Percentiles rank a stretch among this genome's conserved stretches.
These are phyloP conservation scores for Campoletis raptor DNA, from an alignment of 2,888 invertebrate species.

Conservation along the genomic window DNA sequence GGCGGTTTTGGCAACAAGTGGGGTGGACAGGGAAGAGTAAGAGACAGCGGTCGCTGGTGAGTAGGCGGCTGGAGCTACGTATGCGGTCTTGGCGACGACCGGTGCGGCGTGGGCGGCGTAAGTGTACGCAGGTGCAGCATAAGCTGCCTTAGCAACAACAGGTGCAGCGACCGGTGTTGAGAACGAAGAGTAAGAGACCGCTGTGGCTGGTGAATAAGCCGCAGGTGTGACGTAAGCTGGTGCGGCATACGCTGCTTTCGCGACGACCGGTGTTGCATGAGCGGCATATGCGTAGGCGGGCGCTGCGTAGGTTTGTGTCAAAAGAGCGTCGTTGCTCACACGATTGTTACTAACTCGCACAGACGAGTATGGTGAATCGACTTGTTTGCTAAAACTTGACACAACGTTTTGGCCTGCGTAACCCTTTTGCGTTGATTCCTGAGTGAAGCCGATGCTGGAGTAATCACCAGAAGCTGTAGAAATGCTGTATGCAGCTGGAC, in stretches of 20 bases:
- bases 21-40: conserved; percentile 60
- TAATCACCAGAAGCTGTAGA: conserved; percentile 75
- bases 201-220: conserved; percentile 57
- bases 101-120: conserved; percentile 67
- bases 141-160: conserved; percentile 60
- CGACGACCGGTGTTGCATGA: conserved; percentile 42
- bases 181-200: conserved; percentile 47
- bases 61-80: conserved; percentile 49
- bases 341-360: conserved; percentile 78
- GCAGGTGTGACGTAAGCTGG: conserved; percentile 66
- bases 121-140: conserved; percentile 57
- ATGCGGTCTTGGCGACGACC: conserved; percentile 52
- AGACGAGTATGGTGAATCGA: conserved; percentile 78
- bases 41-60: conserved; percentile 54
- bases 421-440: conserved; percentile 80
- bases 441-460: conserved; percentile 76
- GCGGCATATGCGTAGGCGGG: conserved; percentile 69
- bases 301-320: conserved; percentile 66
- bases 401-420: conserved; percentile 79
- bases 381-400: conserved; percentile 76
- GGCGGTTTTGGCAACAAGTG: conserved; percentile 69
- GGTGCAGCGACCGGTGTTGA: conserved; percentile 66
- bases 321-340: conserved; percentile 75
- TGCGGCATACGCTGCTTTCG: conserved; percentile 63
- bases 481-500: conserved; percentile 78